Evolutionary conservation across 2,888 invertebrate species (phyloP), one percentile per base, ranked within the genome.

Genomic region (Lucinisca nassula): DNA sequence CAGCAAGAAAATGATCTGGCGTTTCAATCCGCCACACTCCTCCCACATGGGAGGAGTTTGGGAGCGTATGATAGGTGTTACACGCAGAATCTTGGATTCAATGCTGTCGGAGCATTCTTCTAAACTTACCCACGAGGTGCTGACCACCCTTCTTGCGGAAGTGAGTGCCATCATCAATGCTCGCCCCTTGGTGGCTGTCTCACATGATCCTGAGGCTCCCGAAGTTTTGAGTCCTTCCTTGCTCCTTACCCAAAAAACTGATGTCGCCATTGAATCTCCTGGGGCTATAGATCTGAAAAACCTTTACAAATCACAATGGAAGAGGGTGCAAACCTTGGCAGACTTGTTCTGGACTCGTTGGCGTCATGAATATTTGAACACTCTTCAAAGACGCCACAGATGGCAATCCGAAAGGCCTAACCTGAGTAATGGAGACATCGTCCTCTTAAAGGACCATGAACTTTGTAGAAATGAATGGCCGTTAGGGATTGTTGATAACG

Each of bases 41-140:
- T 82, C 89, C 27, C 85, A 88, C 58, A 84, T 89, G 77, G 89
- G 86, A 24, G 86, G 86, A 17, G 73, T 67, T 4, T 86, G 86
- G 86, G 86, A 84, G 49, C 55, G 86, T 4, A 58, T 89, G 67
- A 89, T 86, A 27, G 82, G 86, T 21, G 40, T 84, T 6, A 35
- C 61, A 0, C 55, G 77, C 14, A n/a, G 84, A 6, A 82, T 89
- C 24, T 79, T 89, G 4, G 82, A 89, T 30, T 72, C 89, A 3
- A 78, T 89, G 49, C 49, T 90, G 27, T 10, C 45, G 3, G 76
- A 84, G 2, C 21, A 17, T 2, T 4, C n/a, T 1, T 21, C 12
- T 8, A 70, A 49, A 72, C 75, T 88, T 12, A 86, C 88, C 2
- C 72, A 88, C 45, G 88, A 85, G 32, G 83, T 86, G 0, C 58